Evolutionary conservation across 2,797 vertebrate species (phyloP), one percentile per base, ranked within the genome.

Genomic region (Lagocephalus sceleratus): DNA sequence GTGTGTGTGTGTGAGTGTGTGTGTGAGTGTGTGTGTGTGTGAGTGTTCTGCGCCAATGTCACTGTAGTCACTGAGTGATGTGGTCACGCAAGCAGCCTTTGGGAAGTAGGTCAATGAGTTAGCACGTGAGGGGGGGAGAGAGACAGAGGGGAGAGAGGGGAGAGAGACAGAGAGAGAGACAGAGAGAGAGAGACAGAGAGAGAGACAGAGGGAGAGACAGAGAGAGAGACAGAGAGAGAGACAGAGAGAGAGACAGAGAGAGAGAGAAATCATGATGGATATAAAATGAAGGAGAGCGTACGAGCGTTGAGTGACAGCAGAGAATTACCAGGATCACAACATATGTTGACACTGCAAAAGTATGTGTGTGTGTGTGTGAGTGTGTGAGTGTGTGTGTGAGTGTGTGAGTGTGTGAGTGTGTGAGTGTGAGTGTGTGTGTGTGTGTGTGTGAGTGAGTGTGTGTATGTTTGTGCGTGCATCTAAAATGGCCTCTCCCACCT

Each of bases 71-170:
- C 58, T 57, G 70, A 70, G 66, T 43, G 20, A 51, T 39, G 55
- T 42, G 65, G 82, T 87, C 83, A 85, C 76, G 78, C 85, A 74
- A 81, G 59, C 71, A 43, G 66, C 66, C 56, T 71, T 72, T 58
- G 67, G 71, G 83, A 87, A 80, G 74, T 81, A 71, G 85, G 85
- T 85, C 83, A 87, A 71, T 42, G 73, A 68, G 62, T 1, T 29
- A 57, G 47, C 5, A 35, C 23, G 38, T 50, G 16, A 26, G 19
- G 23, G 46, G 45, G 50, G 38, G 12, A 50, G 29, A 14, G 21
- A 17, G 7, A 21, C 8, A 21, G 17, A 20, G 17, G 20, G 9
- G 20, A 7, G 20, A 19, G 20, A 7, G 20, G 9, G 12, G 17
- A 44, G 9, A 44, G 17, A 44, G 17, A 44, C 2, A 44, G 17